phyloP scores from a whole-genome alignment of 2,888 invertebrate species.

The Asteroscopus sphinx region DNA sequence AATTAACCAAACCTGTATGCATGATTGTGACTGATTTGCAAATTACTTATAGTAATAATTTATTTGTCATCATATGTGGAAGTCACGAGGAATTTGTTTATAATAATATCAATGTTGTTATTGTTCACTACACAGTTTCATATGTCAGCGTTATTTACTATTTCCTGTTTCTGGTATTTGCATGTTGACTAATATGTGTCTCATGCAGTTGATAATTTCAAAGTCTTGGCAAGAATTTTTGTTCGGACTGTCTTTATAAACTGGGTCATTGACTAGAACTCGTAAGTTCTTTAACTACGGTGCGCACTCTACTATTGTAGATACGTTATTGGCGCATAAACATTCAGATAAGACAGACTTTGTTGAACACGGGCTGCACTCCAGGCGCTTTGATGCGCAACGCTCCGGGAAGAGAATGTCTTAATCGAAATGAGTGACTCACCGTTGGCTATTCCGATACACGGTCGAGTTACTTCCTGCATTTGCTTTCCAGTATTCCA shows the following conservation, averaged over 20 bases:
- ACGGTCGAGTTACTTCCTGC: conserved; percentile 13
- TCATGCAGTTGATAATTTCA: conserved; percentile 10
- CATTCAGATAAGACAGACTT: conserved; percentile 24
- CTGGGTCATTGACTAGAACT: conserved; percentile 7
- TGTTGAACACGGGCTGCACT: conserved; percentile 10
- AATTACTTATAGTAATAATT: conserved; percentile 5
- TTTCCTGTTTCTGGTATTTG: conserved; percentile 53
- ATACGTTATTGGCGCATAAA: conserved; percentile 22
- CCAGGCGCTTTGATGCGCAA: conserved; percentile 19
- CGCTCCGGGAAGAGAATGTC: conserved; percentile 45
- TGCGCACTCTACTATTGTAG: conserved; percentile 16
- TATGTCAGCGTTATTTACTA: conserved; percentile 42
- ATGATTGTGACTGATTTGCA: conserved; percentile 28
- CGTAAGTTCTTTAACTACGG: conserved; percentile 4
- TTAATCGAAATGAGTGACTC: conserved; percentile 51
- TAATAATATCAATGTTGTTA: conserved; percentile 41
- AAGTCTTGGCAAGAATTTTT: conserved; percentile 8
- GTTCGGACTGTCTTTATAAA: conserved; percentile 4
- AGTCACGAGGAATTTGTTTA: conserved; percentile 16
- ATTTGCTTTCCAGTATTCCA: conserved; percentile 10
- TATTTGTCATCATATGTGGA: conserved; percentile 11
- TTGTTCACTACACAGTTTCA: conserved; percentile 44
- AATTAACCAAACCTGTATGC: conserved; percentile 20
- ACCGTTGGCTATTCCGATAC: conserved; percentile 15
- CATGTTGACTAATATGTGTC: conserved; percentile 42